Evolutionary conservation across 2,888 invertebrate species (phyloP).

Genomic region (Cheilosia impressa): DNA sequence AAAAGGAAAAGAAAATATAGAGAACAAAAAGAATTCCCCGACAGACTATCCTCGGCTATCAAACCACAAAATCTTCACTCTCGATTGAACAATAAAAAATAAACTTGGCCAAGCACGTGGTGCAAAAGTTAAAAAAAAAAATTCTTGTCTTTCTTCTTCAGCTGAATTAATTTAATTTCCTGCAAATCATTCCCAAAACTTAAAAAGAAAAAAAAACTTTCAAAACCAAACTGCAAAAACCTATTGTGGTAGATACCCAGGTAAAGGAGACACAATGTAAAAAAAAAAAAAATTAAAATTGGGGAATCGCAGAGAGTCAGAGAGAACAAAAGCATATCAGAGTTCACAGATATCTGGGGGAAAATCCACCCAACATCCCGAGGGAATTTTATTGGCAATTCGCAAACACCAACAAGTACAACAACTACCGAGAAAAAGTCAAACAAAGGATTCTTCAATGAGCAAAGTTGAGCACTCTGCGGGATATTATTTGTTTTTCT

Average conservation of each 20-base stretch:
- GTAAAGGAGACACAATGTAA: conserved; percentile 39
- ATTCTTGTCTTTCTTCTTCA: conserved; percentile 48
- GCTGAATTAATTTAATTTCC: conserved; percentile 72
- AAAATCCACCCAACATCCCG: conserved; percentile 46
- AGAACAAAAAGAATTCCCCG: conserved; percentile 23
- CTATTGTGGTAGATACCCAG: conserved; percentile 37
- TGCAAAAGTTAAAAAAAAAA: conserved; percentile 61
- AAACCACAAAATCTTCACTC: conserved; percentile 64
- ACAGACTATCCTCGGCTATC: conserved; percentile 61
- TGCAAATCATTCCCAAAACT: conserved; percentile 58
- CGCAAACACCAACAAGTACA: conserved; percentile 64
- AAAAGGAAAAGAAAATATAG: conserved; percentile 11
- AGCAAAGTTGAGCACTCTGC: conserved; percentile 53
- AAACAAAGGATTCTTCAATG: conserved; percentile 73
- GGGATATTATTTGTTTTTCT: conserved; percentile 29
- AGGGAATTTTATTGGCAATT: conserved; percentile 64
- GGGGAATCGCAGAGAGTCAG: conserved; percentile 22
- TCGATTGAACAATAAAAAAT: conserved; percentile 28
- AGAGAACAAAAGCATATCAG: conserved; percentile 47
- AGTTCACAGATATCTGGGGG: conserved; percentile 40
- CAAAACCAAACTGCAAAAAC: conserved; percentile 45
- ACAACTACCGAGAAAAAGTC: conserved; percentile 50
- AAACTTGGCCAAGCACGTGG: conserved; percentile 60
- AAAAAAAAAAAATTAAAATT: neutral
- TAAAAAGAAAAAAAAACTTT: conserved; percentile 31